These are phyloP conservation scores for Oophaga pumilio DNA, from an alignment of 2,113 vertebrate species.

Conservation along the genomic window DNA sequence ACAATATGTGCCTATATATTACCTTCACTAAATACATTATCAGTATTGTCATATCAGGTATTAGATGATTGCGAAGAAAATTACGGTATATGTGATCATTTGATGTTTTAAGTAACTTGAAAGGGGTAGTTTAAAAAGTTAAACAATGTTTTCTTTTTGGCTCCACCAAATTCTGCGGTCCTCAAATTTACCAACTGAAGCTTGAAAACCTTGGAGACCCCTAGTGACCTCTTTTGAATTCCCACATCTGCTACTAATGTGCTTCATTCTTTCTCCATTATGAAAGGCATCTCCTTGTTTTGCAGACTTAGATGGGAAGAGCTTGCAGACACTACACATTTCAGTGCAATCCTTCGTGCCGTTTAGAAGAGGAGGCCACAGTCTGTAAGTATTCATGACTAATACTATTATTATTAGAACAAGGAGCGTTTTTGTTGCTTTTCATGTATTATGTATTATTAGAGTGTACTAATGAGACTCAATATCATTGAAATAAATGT, in stretches of 20 bases:
- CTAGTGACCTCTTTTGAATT: slow-evolving; percentile 52
- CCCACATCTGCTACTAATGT: slow-evolving; percentile 44
- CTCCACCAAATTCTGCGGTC: slow-evolving; percentile 27
- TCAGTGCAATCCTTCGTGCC: not conserved
- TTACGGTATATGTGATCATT: not conserved
- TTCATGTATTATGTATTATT: not conserved
- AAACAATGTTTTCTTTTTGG: slow-evolving; percentile 17
- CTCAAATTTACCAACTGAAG: slow-evolving; percentile 9
- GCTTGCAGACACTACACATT: not conserved
- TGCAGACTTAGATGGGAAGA: slow-evolving; percentile 15
- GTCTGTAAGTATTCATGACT: not conserved
- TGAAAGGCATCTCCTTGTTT: slow-evolving; percentile 20
- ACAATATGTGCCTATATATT: too few species aligned
- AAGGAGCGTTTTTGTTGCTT: not conserved
- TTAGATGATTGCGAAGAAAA: not conserved
- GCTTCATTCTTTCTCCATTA: slow-evolving; percentile 22
- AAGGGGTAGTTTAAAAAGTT: not conserved
- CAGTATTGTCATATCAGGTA: not conserved
- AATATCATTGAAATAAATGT: not conserved
- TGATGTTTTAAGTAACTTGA: not conserved
- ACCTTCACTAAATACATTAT: too few species aligned
- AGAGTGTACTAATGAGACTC: not conserved
- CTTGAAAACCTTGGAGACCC: slow-evolving; percentile 32
- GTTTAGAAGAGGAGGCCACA: not conserved
- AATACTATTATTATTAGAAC: not conserved